Base-by-base conservation (phyloP, 2,113 vertebrate species). In the Rhodinocichla rosea region DNA sequence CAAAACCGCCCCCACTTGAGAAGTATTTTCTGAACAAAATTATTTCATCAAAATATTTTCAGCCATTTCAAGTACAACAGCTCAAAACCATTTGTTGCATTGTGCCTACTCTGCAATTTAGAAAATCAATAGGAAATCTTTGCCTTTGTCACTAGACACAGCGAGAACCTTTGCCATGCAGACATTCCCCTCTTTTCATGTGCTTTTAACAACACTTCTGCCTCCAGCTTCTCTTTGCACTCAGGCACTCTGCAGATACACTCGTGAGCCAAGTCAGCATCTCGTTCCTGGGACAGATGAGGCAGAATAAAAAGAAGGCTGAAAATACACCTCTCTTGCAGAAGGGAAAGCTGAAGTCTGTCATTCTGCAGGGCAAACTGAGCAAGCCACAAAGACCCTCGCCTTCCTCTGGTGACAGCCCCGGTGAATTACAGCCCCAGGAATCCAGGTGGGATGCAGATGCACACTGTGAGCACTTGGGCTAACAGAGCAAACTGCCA, bases 21-120 rank as follows among this genome's bases (percentile, higher is more conserved):
- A 79, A 82, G 49, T 82, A 63, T 85, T 62, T 93, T 95, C 68
- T 74, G 63, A 80, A 59, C 26, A 88, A 86, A 96, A 83, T 65
- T 52, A 63, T 78, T 93, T 93, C 44, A 77, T 67, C 49, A 87
- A 93, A 96, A 83, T 79, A 85, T 90, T 83, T 87, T 91, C 85
- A 87, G 70, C 28, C 42, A 42, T 47, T 95, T 90, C 42, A 94
- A 76, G 70, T 24, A n/a, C 57, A 95, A 69, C 65, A 90, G 75
- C 68, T 95, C 75, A 62, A 93, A 83, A 19, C 21, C 33, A 79
- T 71, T 91, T 79, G 27, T 39, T 80, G 71, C 17, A 32, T 32
- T 63, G 70, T 85, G 84, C 75, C 64, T 74, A 80, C 45, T 70
- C 55, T 63, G 67, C 70, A 90, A 74, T 80, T 92, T 65, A 79